These are phyloP conservation scores for Camponotus fellah DNA, from an alignment of 2,888 invertebrate genomes.

Conservation along the genomic window DNA sequence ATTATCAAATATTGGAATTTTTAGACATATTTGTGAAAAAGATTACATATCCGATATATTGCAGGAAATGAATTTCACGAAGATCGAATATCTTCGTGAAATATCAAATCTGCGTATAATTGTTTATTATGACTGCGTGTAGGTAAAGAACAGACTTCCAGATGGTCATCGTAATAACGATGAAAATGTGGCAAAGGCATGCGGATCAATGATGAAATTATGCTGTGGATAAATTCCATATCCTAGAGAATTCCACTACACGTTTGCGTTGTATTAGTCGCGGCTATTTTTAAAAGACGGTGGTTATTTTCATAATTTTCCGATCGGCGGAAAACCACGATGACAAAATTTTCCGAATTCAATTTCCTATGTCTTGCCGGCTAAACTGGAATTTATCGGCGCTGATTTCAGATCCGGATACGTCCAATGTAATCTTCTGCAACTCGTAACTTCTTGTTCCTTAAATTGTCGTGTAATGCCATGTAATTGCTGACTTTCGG, in stretches of 20 bases:
- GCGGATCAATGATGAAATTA: conserved; percentile 27
- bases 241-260: not conserved
- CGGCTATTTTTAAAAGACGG: not conserved
- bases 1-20: not conserved
- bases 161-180: conserved; percentile 25
- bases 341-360: not conserved
- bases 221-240: conserved; percentile 18
- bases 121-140: not conserved
- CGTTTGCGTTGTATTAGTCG: conserved; percentile 16
- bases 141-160: not conserved
- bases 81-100: not conserved
- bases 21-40: not conserved
- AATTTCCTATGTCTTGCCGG: not conserved
- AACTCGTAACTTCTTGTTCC: conserved; percentile 25
- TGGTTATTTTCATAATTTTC: conserved; percentile 8
- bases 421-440: not conserved
- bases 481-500: not conserved
- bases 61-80: not conserved
- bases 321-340: not conserved
- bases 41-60: conserved; percentile 2
- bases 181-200: not conserved
- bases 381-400: conserved; percentile 4
- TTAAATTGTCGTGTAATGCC: not conserved
- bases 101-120: not conserved
- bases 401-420: not conserved